Evolutionary conservation across 1,140 invertebrate species (phyloP), one percentile per base, ranked within the genome.

Genomic region (Drosophila sturtevanti): DNA sequence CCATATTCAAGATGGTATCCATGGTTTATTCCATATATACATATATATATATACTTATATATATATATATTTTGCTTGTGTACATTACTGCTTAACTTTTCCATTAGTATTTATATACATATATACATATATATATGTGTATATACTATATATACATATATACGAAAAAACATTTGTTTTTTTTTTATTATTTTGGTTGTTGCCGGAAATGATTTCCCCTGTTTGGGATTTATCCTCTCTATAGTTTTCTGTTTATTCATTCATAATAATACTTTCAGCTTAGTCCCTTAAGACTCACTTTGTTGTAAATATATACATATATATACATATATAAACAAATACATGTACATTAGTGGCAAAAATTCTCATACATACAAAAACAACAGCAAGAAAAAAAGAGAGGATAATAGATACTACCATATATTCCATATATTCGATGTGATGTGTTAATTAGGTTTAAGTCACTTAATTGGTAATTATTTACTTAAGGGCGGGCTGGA

Each of bases 391-490:
- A n/a, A 24, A 24, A 4, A 0, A 24, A 24, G 4, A 4, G 2
- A 24, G 6, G 3, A 31, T 7, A 6, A 31, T 31, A 31, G 6
- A 31, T 31, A 6, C 7, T 65, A 22, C 56, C 4, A 18, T 24
- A 35, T 72, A 31, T 62, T 58, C 71, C 22, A 9, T 68, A 9
- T 68, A 67, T 18, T 37, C 37, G 21, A 61, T 60, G 22, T 77
- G 58, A 68, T 68, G 55, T 71, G 67, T 77, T 77, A 77, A 77
- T 77, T 77, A 77, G 38, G 34, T 35, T 34, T 76, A 52, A 56
- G 52, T 51, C 72, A 51, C 63, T 27, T 60, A 61, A 27, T 38
- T 61, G 38, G 41, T 52, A 41, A 59, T 64, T 64, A 72, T 18
- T 37, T 63, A 37, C 24, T 2, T n/a, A n/a, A n/a, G n/a, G n/a